These are phyloP conservation scores for Brassicogethes aeneus DNA, from an alignment of 2,888 invertebrate species.

Conservation along the genomic window DNA sequence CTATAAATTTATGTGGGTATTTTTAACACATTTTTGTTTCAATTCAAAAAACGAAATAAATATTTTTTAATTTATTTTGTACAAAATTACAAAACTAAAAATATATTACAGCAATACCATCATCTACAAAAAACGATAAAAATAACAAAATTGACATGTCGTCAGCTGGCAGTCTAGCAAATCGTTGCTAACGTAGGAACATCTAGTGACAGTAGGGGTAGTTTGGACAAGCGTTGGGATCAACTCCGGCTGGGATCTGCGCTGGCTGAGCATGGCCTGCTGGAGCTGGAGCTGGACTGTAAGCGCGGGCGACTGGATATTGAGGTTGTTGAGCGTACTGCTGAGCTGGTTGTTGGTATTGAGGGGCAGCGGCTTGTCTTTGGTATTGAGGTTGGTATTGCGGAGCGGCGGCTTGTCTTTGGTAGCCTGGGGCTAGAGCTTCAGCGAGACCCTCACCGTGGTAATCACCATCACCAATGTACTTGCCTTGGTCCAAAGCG, in stretches of 20 bases:
- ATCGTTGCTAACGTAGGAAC: neutral
- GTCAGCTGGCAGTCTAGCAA: conserved; percentile 28
- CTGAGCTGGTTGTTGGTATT: conserved; percentile 10
- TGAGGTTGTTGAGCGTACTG: conserved; percentile 11
- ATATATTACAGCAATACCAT: conserved; percentile 18
- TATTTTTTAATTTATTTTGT: conserved; percentile 10
- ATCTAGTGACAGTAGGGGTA: conserved; percentile 29
- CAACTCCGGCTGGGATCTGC: conserved; percentile 31
- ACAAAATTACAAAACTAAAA: conserved; percentile 17
- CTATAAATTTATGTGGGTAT: too few relatives aligned
- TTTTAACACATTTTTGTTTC: too few relatives aligned
- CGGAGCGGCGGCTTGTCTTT: conserved; percentile 13
- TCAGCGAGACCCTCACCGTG: conserved; percentile 32
- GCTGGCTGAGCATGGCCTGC: conserved; percentile 20
- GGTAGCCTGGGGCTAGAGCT: conserved; percentile 28
- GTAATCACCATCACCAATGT: conserved; percentile 33
- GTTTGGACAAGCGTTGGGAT: conserved; percentile 30
- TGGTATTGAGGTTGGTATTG: conserved; percentile 10
- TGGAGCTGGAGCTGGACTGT: conserved; percentile 8
- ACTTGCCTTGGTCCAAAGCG: conserved; percentile 31
- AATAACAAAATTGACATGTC: conserved; percentile 19
- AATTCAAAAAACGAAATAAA: too few relatives aligned
- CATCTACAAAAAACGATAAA: conserved; percentile 16
- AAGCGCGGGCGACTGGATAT: conserved; percentile 8
- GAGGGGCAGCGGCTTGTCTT: conserved; percentile 15